Evolutionary conservation across 2,888 invertebrate genomes (phyloP).

Genomic region (Hyposoter didymator): DNA sequence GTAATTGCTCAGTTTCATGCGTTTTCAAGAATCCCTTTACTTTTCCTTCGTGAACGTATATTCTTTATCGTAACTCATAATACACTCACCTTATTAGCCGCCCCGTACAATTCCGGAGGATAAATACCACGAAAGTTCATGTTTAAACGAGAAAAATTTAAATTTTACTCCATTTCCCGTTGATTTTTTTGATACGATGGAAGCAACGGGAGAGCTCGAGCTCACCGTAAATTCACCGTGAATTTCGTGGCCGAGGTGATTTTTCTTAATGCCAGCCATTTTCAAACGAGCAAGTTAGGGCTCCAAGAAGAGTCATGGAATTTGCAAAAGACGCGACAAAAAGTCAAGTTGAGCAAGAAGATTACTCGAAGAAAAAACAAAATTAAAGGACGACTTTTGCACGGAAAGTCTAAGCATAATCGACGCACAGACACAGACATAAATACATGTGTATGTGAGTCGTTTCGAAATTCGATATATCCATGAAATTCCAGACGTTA

Average conservation of each 20-base stretch:
- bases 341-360: conserved; percentile 10
- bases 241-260: not conserved
- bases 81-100: not conserved
- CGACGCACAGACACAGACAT: not conserved
- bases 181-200: not conserved
- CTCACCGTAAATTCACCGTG: not conserved
- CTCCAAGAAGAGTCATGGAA: not conserved
- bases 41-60: not conserved
- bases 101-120: not conserved
- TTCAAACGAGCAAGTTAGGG: not conserved
- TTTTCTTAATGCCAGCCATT: conserved; percentile 2
- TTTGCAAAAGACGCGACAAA: not conserved
- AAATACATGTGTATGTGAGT: not conserved
- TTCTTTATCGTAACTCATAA: not conserved
- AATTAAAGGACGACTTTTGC: conserved; percentile 26
- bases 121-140: not conserved
- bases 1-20: not conserved
- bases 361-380: conserved; percentile 17
- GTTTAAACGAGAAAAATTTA: not conserved
- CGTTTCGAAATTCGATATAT: conserved; percentile 37
- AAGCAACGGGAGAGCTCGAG: not conserved
- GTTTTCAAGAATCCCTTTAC: not conserved
- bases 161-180: not conserved
- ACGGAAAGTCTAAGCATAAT: conserved; percentile 33
- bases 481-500: conserved; percentile 40